A percentile compares a stretch with the other conserved stretches of the same genome.
Evolutionary conservation across 2,113 vertebrate species (phyloP).

Genomic region (Thamnaconus septentrionalis): DNA sequence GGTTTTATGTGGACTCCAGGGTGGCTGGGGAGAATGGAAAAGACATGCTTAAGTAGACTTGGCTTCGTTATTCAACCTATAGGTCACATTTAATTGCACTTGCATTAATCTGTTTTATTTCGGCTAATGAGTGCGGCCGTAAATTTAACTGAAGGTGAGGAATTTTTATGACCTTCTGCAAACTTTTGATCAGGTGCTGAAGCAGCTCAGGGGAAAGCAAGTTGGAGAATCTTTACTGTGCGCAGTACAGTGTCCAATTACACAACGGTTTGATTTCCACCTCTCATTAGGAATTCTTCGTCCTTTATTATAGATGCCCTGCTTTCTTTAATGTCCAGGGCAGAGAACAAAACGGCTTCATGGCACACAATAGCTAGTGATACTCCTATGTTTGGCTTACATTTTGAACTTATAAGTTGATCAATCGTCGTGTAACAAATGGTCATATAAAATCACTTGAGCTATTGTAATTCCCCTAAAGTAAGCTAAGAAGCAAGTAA

Average conservation of each 20-base stretch:
- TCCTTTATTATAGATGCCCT: constrained; percentile 41
- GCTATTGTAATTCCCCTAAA: not conserved
- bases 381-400: too few relatives aligned
- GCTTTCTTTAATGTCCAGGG: not conserved
- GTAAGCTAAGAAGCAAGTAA: not conserved
- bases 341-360: too few relatives aligned
- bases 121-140: constrained; percentile 78
- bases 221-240: constrained; percentile 75
- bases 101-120: constrained; percentile 82
- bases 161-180: constrained; percentile 79
- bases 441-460: too few relatives aligned
- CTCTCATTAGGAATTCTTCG: constrained; percentile 76
- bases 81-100: constrained; percentile 79
- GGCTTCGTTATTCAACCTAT: constrained; percentile 68
- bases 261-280: constrained; percentile 71
- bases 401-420: too few relatives aligned
- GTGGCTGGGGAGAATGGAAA: constrained; percentile 52
- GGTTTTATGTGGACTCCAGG: constrained; percentile 55
- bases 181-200: constrained; percentile 81
- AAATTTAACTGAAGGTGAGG: constrained; percentile 81
- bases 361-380: too few relatives aligned
- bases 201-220: constrained; percentile 37
- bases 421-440: too few relatives aligned
- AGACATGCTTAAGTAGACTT: constrained; percentile 67
- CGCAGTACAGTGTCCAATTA: constrained; percentile 80